Conservation (phyloP, 2,113 vertebrate species). For the Phocoena sinus region DNA sequence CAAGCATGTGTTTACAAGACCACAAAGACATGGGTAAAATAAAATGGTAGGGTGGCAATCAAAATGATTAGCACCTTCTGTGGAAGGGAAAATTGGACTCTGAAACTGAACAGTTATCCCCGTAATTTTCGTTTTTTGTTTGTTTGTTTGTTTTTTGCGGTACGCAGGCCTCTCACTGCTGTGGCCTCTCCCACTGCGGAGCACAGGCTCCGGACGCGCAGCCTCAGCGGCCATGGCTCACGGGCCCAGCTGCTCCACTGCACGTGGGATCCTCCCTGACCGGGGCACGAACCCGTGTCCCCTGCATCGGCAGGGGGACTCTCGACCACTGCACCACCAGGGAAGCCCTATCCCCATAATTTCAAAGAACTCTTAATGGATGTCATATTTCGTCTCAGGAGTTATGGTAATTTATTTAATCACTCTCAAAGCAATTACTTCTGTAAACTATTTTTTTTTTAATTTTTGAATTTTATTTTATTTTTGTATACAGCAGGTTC, state of each 20-base stretch:
- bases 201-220: too few species aligned
- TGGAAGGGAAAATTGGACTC: neutral
- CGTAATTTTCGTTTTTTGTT: neutral
- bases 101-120: neutral
- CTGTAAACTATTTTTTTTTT: neutral
- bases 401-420: constrained; percentile 37
- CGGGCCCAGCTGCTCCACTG: too few species aligned
- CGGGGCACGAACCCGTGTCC: too few species aligned
- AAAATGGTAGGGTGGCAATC: neutral
- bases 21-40: neutral
- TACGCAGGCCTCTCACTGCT: too few species aligned
- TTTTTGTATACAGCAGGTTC: too few species aligned
- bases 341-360: neutral
- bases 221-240: too few species aligned
- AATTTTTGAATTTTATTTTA: too few species aligned
- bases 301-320: too few species aligned
- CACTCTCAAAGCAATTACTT: neutral
- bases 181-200: too few species aligned
- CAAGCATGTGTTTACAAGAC: neutral
- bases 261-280: too few species aligned
- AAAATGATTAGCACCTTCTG: neutral
- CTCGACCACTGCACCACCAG: too few species aligned
- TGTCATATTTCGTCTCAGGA: constrained; percentile 40
- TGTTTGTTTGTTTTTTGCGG: too few species aligned
- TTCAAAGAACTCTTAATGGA: constrained; percentile 34